Evolutionary conservation across 1,140 invertebrate genomes (phyloP), one percentile per base, ranked within the genome.

Genomic region (Chionoecetes opilio): DNA sequence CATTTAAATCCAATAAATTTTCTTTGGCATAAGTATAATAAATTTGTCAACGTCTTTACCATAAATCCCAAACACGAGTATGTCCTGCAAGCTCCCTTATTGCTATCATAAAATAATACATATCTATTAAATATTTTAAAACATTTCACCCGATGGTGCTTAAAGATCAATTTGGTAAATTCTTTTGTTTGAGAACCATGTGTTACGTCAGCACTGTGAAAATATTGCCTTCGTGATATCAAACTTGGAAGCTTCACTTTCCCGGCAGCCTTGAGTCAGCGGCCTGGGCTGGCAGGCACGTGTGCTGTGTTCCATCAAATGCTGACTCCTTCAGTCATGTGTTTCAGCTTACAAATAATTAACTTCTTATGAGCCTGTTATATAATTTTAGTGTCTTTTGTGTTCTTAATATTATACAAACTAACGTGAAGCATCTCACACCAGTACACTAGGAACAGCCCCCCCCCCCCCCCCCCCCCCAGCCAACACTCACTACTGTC

Each of bases 1-100:
- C 21, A 53, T 89, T 88, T 90, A 34, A 91, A 87, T n/a, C 88
- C 85, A 87, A 90, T 38, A 93, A 93, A 84, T 84, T 84, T 93
- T 85, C 91, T 86, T 93, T 85, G 82, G 91, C 37, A 93, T 85
- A 31, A 86, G 17, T 92, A 41, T 1, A 82, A 35, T 29, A 85
- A 92, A 85, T 92, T 34, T 82, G 82, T 90, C 38, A 32, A 5
- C 32, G 41, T 17, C 38, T 38, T 21, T 3, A 29, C 9, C n/a
- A 37, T 29, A 82, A 38, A 82, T 82, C 82, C 35, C 82, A 6
- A 82, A 29, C 8, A 82, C 8, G 6, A 2, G 14, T 26, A 82
- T 6, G 9, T 14, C n/a, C 26, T 2, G 0, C 63, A 82, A 31
- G 11, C 53, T 85, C 11, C 31, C 53, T n/a, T 37, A 37, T 46